Conservation (phyloP, 2,113 vertebrate genomes). For the Chlorodrepanis virens region DNA sequence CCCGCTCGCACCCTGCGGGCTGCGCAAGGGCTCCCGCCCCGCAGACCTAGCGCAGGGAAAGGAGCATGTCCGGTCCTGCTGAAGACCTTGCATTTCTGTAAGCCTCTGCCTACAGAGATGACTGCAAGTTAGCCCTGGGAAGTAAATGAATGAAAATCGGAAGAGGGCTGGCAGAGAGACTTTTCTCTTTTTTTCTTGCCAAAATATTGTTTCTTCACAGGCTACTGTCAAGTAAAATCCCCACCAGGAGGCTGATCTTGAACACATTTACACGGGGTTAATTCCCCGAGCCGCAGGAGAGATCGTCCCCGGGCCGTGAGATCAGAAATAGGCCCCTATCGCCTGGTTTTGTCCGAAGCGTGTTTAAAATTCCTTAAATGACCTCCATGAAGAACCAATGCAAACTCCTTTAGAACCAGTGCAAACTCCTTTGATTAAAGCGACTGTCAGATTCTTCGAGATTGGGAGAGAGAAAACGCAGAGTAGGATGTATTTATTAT, state of each 20-base stretch:
- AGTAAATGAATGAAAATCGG: neutral
- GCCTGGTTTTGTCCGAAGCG: neutral
- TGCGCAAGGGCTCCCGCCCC: neutral
- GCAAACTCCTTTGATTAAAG: slow-evolving; percentile 57
- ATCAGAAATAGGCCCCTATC: neutral
- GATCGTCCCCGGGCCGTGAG: neutral
- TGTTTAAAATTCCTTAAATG: slow-evolving; percentile 76
- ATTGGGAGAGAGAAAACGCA: slow-evolving; percentile 70
- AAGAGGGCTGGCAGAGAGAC: neutral
- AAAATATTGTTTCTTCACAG: neutral
- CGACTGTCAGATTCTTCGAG: slow-evolving; percentile 3
- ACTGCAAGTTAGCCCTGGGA: neutral
- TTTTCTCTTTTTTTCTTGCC: neutral
- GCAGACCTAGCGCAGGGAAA: neutral
- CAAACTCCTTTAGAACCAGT: slow-evolving; percentile 69
- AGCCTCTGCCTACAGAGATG: neutral
- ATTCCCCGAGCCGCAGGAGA: neutral
- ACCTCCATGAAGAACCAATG: slow-evolving; percentile 72
- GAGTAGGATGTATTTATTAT: slow-evolving; percentile 76
- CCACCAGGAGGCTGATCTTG: neutral
- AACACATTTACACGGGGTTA: neutral
- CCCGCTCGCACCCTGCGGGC: neutral
- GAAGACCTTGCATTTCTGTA: neutral
- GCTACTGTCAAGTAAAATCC: neutral
- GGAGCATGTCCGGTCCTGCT: neutral